Evolutionary conservation across 2,888 invertebrate genomes (phyloP).

Genomic region (Leptopilina syphax): DNA sequence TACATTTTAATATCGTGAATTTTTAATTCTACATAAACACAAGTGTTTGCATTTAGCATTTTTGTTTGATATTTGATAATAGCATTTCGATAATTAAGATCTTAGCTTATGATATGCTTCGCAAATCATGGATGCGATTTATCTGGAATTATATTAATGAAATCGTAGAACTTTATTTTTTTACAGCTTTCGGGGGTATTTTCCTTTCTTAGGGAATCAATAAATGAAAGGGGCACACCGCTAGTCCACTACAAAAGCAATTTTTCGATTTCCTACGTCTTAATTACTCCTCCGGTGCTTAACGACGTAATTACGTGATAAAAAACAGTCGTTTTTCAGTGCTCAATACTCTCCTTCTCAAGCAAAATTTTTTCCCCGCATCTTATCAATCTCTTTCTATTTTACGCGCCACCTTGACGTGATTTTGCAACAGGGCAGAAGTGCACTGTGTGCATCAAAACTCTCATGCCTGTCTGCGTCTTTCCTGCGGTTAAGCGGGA

Average conservation of each 20-base stretch:
- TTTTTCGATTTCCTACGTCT: constrained; percentile 74
- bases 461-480: constrained; percentile 49
- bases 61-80: too few species aligned
- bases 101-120: too few species aligned
- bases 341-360: constrained; percentile 39
- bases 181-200: constrained; percentile 46
- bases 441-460: constrained; percentile 44
- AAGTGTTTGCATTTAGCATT: too few species aligned
- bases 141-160: too few species aligned
- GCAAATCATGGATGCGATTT: too few species aligned
- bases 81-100: too few species aligned
- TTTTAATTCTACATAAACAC: too few species aligned
- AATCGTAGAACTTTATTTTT: constrained; percentile 53
- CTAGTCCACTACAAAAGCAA: constrained; percentile 67
- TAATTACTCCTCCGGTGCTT: constrained; percentile 71
- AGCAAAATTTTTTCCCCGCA: constrained; percentile 41
- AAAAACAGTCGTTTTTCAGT: constrained; percentile 57
- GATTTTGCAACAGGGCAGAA: neutral
- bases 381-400: constrained; percentile 33
- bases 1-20: too few species aligned
- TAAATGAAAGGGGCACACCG: constrained; percentile 49
- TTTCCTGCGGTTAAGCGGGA: constrained; percentile 45
- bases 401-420: constrained; percentile 36
- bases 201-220: constrained; percentile 66
- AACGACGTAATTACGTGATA: constrained; percentile 74